These are phyloP conservation scores for Diogma glabrata DNA, from an alignment of 2,888 invertebrate species.

Conservation along the genomic window DNA sequence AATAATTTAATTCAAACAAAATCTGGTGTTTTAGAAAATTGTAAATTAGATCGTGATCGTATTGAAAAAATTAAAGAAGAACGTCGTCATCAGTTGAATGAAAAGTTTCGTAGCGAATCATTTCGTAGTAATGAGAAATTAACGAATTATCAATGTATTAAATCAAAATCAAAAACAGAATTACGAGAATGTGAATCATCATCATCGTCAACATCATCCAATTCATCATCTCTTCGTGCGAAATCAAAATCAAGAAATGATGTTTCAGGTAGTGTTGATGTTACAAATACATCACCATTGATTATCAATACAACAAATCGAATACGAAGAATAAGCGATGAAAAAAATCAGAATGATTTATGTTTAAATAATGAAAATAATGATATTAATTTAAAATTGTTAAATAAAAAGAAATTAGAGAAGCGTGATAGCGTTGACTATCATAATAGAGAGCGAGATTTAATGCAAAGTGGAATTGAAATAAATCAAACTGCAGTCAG, in stretches of 20 bases:
- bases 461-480: conserved; percentile 15
- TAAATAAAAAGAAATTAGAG: not conserved
- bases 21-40: conserved; percentile 38
- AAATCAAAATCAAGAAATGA: conserved; percentile 36
- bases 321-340: conserved; percentile 34
- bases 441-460: conserved; percentile 21
- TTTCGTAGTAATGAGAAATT: conserved; percentile 43
- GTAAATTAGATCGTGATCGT: conserved; percentile 60
- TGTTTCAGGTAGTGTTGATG: conserved; percentile 33
- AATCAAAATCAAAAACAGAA: conserved; percentile 39
- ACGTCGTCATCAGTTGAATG: conserved; percentile 68
- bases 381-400: conserved; percentile 10
- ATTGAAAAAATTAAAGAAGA: conserved; percentile 89
- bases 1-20: conserved; percentile 18
- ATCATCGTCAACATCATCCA: conserved; percentile 27
- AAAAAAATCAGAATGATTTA: conserved; percentile 35
- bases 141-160: conserved; percentile 41
- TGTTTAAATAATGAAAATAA: conserved; percentile 15
- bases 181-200: conserved; percentile 27
- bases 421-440: not conserved
- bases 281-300: conserved; percentile 16
- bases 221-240: conserved; percentile 25
- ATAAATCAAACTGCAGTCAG: no score
- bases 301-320: conserved; percentile 15
- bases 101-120: conserved; percentile 76